These are phyloP conservation scores for Nerophis lumbriciformis DNA, from an alignment of 2,113 vertebrate genomes.

Conservation along the genomic window DNA sequence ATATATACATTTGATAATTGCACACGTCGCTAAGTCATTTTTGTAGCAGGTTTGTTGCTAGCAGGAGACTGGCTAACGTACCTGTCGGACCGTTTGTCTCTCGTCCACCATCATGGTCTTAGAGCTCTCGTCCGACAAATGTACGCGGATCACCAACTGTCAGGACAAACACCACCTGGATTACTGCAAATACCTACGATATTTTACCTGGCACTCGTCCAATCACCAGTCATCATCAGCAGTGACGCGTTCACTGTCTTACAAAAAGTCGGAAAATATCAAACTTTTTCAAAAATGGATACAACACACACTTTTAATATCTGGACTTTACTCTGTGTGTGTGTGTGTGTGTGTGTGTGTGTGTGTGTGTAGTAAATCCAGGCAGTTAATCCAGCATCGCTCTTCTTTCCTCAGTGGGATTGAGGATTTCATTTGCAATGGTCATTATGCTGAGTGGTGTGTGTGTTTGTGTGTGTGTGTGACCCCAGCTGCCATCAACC, in stretches of 20 bases:
- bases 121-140: conserved; percentile 96
- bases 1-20: too few relatives aligned
- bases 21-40: too few relatives aligned
- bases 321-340: not conserved
- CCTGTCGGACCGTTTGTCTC: conserved; percentile 93
- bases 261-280: too few relatives aligned
- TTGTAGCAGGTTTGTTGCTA: not conserved
- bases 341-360: not conserved
- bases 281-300: not conserved
- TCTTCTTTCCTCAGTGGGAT: conserved; percentile 27
- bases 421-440: conserved; percentile 36
- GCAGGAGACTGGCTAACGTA: not conserved
- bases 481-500: conserved; percentile 57
- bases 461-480: conserved; percentile 10
- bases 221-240: too few relatives aligned
- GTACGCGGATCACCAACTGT: conserved; percentile 93
- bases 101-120: conserved; percentile 99
- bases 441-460: conserved; percentile 58
- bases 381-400: conserved; percentile 41
- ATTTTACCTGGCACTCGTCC: too few relatives aligned
- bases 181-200: too few relatives aligned
- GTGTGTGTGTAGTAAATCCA: conserved; percentile 30
- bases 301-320: conserved; percentile 2
- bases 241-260: too few relatives aligned
- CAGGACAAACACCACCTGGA: not conserved